Base-by-base conservation (phyloP, 2,113 vertebrate genomes). In the Scytalopus superciliaris region DNA sequence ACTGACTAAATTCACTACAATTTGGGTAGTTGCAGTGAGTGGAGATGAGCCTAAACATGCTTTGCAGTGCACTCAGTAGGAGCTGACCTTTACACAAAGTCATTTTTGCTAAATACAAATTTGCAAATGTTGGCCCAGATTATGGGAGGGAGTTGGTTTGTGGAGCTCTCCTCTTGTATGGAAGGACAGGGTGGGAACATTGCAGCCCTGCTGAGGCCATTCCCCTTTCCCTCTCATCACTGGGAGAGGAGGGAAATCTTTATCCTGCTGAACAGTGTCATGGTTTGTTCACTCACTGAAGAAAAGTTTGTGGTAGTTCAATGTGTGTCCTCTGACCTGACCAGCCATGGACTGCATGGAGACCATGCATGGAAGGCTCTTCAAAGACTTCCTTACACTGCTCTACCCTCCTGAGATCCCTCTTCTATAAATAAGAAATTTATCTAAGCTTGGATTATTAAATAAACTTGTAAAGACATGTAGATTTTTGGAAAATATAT, bases 51-150 rank as follows among this genome's bases (percentile, higher is more conserved):
- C 30, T 68, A 52, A 78, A 15, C 9, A 27, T 49, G 16, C 17
- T 80, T 68, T 87, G 53, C 31, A 72, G 7, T 72, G 49, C 9
- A 14, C 35, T 84, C 40, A 28, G 3, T 40, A 8, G 33, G n/a
- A 78, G 50, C 72, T 94, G 70, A 27, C 40, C 47, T 80, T 19
- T 19, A 79, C 10, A 10, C 60, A 23, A 66, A 59, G 40, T 81
- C 7, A 37, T 91, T 90, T 90, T 72, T 47, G 25, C 67, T 87
- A 64, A 57, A 63, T 40, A 89, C 33, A 52, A 69, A 35, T 94
- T 83, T 30, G 59, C 12, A 4, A 33, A 23, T 42, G 44, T 72
- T 76, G 39, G 8, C n/a, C 39, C 35, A 39, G 14, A 53, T 87
- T 57, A 24, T 56, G 52, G n/a, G 45, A 92, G 37, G 16, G 22